Conservation (phyloP, 2,888 invertebrate genomes). For the Resseliella maxima region DNA sequence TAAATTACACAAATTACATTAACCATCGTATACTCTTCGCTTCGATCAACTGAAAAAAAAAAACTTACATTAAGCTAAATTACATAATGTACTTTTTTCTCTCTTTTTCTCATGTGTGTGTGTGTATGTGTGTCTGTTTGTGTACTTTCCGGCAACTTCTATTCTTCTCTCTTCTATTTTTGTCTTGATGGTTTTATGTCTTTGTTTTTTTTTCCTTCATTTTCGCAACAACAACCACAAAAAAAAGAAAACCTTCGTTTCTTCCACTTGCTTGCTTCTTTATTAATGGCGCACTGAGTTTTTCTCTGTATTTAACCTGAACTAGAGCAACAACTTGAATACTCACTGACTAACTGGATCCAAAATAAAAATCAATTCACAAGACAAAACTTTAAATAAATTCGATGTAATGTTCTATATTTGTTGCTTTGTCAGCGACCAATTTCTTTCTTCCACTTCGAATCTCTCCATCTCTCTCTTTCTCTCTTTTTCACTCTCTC, state of each 20-base stretch:
- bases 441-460: not conserved
- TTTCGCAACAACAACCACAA: not conserved
- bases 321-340: not conserved
- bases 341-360: not conserved
- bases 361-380: not conserved
- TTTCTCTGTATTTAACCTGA: not conserved
- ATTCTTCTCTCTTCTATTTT: not conserved
- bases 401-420: slow-evolving; percentile 6
- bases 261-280: not conserved
- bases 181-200: not conserved
- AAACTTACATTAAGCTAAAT: slow-evolving; percentile 53
- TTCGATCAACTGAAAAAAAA: slow-evolving; percentile 39
- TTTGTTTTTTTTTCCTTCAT: not conserved
- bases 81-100: slow-evolving; percentile 7
- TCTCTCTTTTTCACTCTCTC: not conserved
- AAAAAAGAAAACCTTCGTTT: not conserved
- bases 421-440: slow-evolving; percentile 31
- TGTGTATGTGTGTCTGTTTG: not conserved
- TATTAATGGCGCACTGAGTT: not conserved
- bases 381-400: slow-evolving; percentile 38
- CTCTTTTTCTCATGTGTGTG: not conserved
- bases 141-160: not conserved
- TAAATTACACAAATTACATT: slow-evolving; percentile 53
- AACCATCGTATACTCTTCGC: slow-evolving; percentile 18
- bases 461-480: too few species aligned